phyloP scores from a whole-genome alignment of 2,888 invertebrate genomes.

The Serripes groenlandicus region DNA sequence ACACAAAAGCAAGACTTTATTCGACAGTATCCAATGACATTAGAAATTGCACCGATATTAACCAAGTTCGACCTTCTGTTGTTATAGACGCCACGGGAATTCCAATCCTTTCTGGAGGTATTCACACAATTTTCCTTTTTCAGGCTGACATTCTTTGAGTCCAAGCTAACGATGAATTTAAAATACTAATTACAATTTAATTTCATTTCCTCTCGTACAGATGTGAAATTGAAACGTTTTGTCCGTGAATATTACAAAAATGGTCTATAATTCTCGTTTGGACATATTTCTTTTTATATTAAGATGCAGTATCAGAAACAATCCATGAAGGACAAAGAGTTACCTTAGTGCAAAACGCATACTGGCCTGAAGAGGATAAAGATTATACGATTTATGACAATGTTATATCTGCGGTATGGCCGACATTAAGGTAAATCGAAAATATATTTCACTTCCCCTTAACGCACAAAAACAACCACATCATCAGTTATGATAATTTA shows the following conservation, averaged over 20 bases:
- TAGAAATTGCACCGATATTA: constrained; percentile 36
- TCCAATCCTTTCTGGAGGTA: constrained; percentile 18
- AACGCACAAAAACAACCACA: no score
- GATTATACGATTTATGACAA: constrained; percentile 58
- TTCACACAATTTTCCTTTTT: no score
- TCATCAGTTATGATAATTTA: no score
- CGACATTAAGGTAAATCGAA: constrained; percentile 52
- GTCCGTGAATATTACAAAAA: no score
- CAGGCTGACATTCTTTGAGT: no score
- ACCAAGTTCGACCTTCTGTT: constrained; percentile 39
- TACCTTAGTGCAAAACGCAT: constrained; percentile 34
- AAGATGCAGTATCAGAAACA: constrained; percentile 1
- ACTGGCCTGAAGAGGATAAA: constrained; percentile 37
- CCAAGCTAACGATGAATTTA: no score
- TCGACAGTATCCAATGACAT: constrained; percentile 40
- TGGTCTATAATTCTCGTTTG: no score
- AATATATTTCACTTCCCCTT: no score
- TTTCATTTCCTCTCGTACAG: no score
- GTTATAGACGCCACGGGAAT: constrained; percentile 52
- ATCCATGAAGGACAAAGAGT: constrained; percentile 42
- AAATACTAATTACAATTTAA: no score
- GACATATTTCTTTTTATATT: no score
- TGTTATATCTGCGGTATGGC: constrained; percentile 61
- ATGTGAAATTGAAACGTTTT: no score
- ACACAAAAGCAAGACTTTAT: constrained; percentile 45